Base-by-base conservation (phyloP, 2,888 invertebrate species). In the Trichacis sp. region DNA sequence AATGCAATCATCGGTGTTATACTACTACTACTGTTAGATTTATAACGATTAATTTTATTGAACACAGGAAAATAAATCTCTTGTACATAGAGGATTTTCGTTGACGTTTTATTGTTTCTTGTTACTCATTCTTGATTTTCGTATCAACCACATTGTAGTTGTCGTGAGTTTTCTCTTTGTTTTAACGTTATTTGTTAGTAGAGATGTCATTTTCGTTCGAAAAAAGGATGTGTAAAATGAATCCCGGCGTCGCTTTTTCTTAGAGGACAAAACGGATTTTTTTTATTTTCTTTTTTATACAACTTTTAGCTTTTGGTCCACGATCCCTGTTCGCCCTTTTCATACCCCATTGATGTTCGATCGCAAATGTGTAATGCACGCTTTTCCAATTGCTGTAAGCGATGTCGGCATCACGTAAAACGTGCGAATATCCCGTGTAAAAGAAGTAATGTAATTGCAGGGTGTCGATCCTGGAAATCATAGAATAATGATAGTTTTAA, bases 71-170 rank as follows among this genome's bases (percentile, higher is more conserved):
- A 83, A 83, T 84, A 83, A 83, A 83, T 73, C 68, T 77, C 74
- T 77, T 84, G 83, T 84, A 83, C 77, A 82, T 81, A 82, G 80
- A 82, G 76, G 78, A 76, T 76, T 75, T 79, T 79, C 72, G 75
- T 79, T 77, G 76, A 77, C 74, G 73, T 75, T 78, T 75, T 76
- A 74, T 80, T 77, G 73, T 73, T 76, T 74, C 76, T 66, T 71
- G 55, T 64, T 47, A 67, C n/a, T n/a, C n/a, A n/a, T n/a, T n/a
- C n/a, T n/a, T n/a, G n/a, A n/a, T n/a, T n/a, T n/a, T n/a, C n/a
- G n/a, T n/a, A n/a, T n/a, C n/a, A n/a, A n/a, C n/a, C n/a, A n/a
- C n/a, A n/a, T n/a, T n/a, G 24, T 47, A 45, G 45, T 18, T 45
- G 24, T 15, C 24, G 30, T 30, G n/a, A 11, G 33, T 20, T 20